Evolutionary conservation across 2,888 invertebrate genomes (phyloP).

Genomic region (Chromoteleia sp.): DNA sequence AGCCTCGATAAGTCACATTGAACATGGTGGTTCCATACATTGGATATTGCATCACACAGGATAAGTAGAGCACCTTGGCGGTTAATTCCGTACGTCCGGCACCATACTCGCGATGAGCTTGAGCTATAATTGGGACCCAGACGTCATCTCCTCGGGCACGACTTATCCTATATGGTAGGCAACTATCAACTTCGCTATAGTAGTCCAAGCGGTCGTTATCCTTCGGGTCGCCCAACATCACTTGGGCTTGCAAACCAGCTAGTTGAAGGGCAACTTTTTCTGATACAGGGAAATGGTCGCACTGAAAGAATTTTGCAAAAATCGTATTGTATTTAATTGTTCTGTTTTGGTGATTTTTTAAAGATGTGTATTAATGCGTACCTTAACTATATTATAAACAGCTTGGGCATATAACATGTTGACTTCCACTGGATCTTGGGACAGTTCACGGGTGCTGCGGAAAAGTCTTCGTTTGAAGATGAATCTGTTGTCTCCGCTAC

Average conservation of each 20-base stretch:
- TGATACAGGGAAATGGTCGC: conserved; percentile 97
- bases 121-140: conserved; percentile 94
- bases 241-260: conserved; percentile 97
- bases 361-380: conserved; percentile 80
- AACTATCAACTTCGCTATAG: conserved; percentile 96
- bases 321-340: no score
- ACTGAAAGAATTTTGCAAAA: no score
- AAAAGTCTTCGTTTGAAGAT: conserved; percentile 96
- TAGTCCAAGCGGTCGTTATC: conserved; percentile 92
- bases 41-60: conserved; percentile 98
- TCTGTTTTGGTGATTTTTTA: conserved; percentile 18
- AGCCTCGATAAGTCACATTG: conserved; percentile 96
- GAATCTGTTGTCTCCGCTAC: conserved; percentile 95
- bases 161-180: conserved; percentile 93
- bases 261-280: conserved; percentile 97
- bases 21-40: conserved; percentile 94
- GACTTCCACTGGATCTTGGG: conserved; percentile 97
- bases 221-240: conserved; percentile 94
- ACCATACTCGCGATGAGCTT: conserved; percentile 96
- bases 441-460: conserved; percentile 94
- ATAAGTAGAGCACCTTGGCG: conserved; percentile 96
- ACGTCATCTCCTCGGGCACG: conserved; percentile 92
- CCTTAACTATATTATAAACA: conserved; percentile 97
- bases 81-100: conserved; percentile 96
- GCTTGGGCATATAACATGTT: conserved; percentile 97